Conservation (phyloP, 2,797 vertebrate genomes). For the Natrix natrix region DNA sequence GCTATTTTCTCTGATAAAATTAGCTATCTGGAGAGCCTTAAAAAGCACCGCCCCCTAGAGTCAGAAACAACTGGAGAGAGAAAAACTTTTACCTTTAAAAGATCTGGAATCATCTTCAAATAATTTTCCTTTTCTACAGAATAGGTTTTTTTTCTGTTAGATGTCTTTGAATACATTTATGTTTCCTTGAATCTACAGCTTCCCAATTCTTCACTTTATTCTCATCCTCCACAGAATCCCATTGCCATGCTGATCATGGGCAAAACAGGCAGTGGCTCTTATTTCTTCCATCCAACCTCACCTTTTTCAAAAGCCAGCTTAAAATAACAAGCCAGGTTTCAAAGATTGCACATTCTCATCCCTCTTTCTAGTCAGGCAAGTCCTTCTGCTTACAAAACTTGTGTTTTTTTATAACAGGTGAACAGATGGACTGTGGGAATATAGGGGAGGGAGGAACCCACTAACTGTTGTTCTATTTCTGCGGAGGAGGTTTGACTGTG, state of each 20-base stretch:
- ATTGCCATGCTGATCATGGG: background rate
- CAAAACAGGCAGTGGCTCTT: background rate
- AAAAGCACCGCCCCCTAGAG: background rate
- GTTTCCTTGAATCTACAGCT: background rate
- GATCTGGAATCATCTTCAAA: background rate
- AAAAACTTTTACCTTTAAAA: background rate
- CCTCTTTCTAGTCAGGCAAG: background rate
- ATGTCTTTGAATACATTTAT: background rate
- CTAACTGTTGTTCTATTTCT: background rate
- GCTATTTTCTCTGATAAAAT: background rate
- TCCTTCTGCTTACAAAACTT: background rate
- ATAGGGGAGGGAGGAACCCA: background rate
- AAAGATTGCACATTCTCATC: background rate
- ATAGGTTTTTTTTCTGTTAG: background rate
- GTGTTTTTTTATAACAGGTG: background rate
- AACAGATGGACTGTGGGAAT: background rate
- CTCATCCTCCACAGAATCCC: background rate
- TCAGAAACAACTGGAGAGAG: background rate
- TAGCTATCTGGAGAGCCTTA: background rate
- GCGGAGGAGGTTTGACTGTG: background rate
- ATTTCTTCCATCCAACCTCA: background rate
- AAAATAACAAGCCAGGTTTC: background rate
- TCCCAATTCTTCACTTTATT: background rate
- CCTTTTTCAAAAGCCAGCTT: background rate
- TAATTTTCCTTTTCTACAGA: background rate